Percentiles rank a stretch among this genome's conserved stretches.
These are phyloP conservation scores for Lissocephala sabroskyi DNA, from an alignment of 2,888 invertebrate species.

Conservation along the genomic window DNA sequence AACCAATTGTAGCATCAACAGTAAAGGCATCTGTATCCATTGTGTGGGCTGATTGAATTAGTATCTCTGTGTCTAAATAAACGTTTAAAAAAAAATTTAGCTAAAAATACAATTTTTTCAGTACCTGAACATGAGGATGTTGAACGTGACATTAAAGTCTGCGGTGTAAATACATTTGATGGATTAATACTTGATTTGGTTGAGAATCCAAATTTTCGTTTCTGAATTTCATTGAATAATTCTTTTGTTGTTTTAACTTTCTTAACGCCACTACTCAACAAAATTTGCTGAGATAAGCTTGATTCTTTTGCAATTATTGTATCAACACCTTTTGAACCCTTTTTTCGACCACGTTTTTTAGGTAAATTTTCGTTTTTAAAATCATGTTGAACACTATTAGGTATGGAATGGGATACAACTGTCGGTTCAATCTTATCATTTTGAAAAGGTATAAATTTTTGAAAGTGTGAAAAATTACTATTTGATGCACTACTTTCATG, in stretches of 20 bases:
- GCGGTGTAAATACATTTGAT: not conserved
- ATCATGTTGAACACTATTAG: too few relatives aligned
- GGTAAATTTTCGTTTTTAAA: too few relatives aligned
- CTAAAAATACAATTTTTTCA: too few relatives aligned
- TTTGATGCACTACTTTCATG: too few relatives aligned
- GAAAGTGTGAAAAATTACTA: too few relatives aligned
- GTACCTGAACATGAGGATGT: constrained; percentile 69
- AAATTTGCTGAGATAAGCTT: constrained; percentile 64
- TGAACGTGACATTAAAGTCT: constrained; percentile 36
- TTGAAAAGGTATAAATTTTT: too few relatives aligned
- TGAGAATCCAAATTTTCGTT: constrained; percentile 54
- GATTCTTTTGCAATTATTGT: constrained; percentile 66
- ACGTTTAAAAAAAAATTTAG: constrained; percentile 6
- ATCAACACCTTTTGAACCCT: constrained; percentile 71
- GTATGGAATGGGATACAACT: too few relatives aligned
- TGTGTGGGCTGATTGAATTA: constrained; percentile 46
- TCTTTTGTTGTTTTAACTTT: constrained; percentile 72
- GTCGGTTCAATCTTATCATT: too few relatives aligned
- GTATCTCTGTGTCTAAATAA: constrained; percentile 43
- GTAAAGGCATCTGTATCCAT: too few relatives aligned
- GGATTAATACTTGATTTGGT: too few relatives aligned
- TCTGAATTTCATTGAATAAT: constrained; percentile 71
- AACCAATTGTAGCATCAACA: too few relatives aligned
- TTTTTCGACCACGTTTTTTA: constrained; percentile 71
- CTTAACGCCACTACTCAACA: constrained; percentile 61